Evolutionary conservation across 2,888 invertebrate genomes (phyloP).

Genomic region (Meta bourneti): DNA sequence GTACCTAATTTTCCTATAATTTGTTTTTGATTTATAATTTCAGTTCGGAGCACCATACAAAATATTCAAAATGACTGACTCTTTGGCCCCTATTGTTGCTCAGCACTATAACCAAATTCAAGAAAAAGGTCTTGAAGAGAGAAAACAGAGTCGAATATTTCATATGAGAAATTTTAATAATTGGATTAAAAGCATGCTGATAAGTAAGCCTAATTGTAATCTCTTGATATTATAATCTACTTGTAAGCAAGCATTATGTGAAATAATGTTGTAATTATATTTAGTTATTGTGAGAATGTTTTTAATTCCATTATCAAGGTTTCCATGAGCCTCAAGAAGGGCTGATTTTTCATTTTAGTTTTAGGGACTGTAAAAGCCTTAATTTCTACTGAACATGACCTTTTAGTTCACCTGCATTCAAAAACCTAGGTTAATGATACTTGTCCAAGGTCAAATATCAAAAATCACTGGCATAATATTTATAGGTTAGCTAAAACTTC

Average conservation of each 20-base stretch:
- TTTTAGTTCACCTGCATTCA: too few species aligned
- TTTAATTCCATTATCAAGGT: too few species aligned
- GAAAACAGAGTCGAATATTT: slow-evolving; percentile 94
- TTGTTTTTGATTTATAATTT: too few species aligned
- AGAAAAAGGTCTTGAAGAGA: slow-evolving; percentile 89
- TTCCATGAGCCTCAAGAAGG: too few species aligned
- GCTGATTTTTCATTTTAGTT: too few species aligned
- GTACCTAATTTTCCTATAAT: too few species aligned
- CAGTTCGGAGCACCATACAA: background rate
- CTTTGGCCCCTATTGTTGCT: slow-evolving; percentile 84
- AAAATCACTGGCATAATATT: too few species aligned
- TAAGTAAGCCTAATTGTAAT: slow-evolving; percentile 84
- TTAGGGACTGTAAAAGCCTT: too few species aligned
- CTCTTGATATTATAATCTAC: background rate
- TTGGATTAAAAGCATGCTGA: slow-evolving; percentile 98
- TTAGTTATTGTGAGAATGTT: background rate
- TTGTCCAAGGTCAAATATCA: too few species aligned
- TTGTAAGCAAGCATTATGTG: background rate
- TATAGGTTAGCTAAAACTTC: too few species aligned
- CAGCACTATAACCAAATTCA: slow-evolving; percentile 95
- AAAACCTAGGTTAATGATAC: too few species aligned
- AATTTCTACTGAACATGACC: too few species aligned
- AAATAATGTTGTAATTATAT: background rate
- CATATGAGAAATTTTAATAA: slow-evolving; percentile 98
- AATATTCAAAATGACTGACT: slow-evolving; percentile 54